Evolutionary conservation across 2,113 vertebrate genomes (phyloP).

Genomic region (Steatornis caripensis): DNA sequence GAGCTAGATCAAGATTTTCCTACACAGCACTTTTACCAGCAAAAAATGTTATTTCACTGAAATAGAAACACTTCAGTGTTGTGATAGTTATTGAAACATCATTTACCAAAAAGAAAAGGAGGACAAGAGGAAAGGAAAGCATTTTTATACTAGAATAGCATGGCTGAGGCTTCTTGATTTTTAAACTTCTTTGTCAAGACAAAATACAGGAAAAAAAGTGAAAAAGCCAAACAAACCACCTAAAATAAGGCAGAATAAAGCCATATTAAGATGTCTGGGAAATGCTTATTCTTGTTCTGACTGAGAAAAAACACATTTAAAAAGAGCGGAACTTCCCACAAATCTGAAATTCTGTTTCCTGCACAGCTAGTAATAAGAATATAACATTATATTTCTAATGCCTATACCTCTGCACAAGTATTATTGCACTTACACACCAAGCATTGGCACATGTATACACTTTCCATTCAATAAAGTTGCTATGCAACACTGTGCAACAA

Average conservation of each 20-base stretch:
- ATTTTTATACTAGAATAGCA: neutral
- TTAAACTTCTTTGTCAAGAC: neutral
- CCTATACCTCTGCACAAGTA: neutral
- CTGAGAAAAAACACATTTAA: neutral
- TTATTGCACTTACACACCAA: neutral
- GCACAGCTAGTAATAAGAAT: neutral
- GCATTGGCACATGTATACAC: neutral
- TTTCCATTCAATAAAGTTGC: conserved; percentile 6
- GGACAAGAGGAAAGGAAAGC: neutral
- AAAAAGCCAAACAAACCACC: neutral
- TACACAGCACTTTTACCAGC: neutral
- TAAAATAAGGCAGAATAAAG: neutral
- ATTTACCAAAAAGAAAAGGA: neutral
- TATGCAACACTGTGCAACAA: conserved; percentile 23
- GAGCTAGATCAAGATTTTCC: neutral
- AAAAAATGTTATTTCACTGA: neutral
- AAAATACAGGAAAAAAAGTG: neutral
- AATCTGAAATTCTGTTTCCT: neutral
- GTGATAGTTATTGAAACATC: neutral
- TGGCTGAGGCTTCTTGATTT: neutral
- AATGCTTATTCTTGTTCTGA: neutral
- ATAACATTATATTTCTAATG: neutral
- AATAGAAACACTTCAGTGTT: neutral
- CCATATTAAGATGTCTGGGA: neutral
- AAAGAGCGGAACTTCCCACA: neutral